phyloP scores from a whole-genome alignment of 2,113 vertebrate genomes.

The Ochotona princeps region DNA sequence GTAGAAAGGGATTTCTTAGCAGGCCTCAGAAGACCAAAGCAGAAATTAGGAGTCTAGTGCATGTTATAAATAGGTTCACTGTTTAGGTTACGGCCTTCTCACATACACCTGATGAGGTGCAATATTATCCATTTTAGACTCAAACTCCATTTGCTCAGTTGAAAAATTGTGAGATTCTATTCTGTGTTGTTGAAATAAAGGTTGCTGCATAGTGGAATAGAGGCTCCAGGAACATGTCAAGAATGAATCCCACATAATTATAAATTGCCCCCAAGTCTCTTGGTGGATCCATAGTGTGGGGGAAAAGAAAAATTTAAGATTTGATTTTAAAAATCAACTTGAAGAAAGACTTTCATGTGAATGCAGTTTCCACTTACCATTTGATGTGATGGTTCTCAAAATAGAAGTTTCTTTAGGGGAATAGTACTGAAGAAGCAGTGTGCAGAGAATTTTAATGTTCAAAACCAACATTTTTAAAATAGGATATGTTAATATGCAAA shows the following conservation, averaged over 20 bases:
- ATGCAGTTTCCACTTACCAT: slow-evolving; percentile 23
- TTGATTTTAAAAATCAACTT: slow-evolving; percentile 69
- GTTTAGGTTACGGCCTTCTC: slow-evolving; percentile 70
- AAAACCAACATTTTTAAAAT: slow-evolving; percentile 38
- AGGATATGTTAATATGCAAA: slow-evolving; percentile 10
- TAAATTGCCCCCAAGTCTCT: slow-evolving; percentile 60
- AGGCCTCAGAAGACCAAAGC: slow-evolving; percentile 76
- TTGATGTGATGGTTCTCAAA: slow-evolving; percentile 53
- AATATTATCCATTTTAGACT: slow-evolving; percentile 66
- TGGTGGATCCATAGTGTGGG: not conserved
- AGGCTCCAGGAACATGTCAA: slow-evolving; percentile 58
- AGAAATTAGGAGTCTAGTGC: slow-evolving; percentile 70
- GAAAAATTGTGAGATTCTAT: slow-evolving; percentile 65
- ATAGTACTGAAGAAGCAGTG: not conserved
- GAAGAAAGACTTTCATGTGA: slow-evolving; percentile 56
- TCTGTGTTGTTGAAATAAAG: slow-evolving; percentile 60
- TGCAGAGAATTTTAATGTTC: slow-evolving; percentile 42
- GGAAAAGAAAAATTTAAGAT: slow-evolving; percentile 57
- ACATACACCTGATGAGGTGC: slow-evolving; percentile 58
- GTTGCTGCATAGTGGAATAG: slow-evolving; percentile 38
- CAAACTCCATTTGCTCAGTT: slow-evolving; percentile 66
- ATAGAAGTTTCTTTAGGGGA: slow-evolving; percentile 36
- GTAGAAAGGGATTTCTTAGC: slow-evolving; percentile 82
- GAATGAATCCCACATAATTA: slow-evolving; percentile 70
- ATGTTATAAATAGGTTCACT: slow-evolving; percentile 71